Base-by-base conservation (phyloP, 1,140 invertebrate genomes). In the Bombus ignitus region DNA sequence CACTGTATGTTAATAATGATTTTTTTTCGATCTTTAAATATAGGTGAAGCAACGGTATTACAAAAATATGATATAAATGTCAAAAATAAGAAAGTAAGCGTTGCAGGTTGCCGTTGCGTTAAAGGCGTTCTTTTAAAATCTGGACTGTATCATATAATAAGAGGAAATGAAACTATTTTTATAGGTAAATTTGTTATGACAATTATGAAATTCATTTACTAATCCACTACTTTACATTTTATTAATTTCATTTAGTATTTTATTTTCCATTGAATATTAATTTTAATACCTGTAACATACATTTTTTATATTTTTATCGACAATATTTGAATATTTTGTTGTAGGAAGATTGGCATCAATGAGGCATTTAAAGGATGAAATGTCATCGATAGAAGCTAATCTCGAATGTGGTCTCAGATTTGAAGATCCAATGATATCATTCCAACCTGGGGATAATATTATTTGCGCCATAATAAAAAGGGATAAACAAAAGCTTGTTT, bases 301-400 rank as follows among this genome's bases (percentile, higher is more conserved):
- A 32, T 68, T 70, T 35, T 42, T 47, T 37, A 59, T 73, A 72
- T 68, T 71, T 47, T 72, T 70, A 65, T 59, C 0, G 3, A 65
- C 39, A 59, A 83, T 66, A 81, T 71, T 42, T 59, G 44, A 85
- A 75, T 83, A 59, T 62, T 59, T 89, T 87, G 37, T 94, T 93
- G 44, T 87, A 98, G 98, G 98, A 72, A 95, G 96, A 90, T 91
- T 98, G 57, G 93, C 95, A 42, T 98, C 98, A 6, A 97, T 99
- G 97, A 97, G 97, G 90, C 98, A 99, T 94, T 93, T 98, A 13
- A 99, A 99, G 94, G 96, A 97, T 87, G 98, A 99, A 96, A 98
- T 99, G 0, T 97, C 97, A 22, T 96, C 96, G 0, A 97, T 99
- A 42, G 98, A 98, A 92, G 97, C 96, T 74, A 97, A 98, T 92